Conservation (phyloP, 2,797 vertebrate species). For the Malurus leucopterus region DNA sequence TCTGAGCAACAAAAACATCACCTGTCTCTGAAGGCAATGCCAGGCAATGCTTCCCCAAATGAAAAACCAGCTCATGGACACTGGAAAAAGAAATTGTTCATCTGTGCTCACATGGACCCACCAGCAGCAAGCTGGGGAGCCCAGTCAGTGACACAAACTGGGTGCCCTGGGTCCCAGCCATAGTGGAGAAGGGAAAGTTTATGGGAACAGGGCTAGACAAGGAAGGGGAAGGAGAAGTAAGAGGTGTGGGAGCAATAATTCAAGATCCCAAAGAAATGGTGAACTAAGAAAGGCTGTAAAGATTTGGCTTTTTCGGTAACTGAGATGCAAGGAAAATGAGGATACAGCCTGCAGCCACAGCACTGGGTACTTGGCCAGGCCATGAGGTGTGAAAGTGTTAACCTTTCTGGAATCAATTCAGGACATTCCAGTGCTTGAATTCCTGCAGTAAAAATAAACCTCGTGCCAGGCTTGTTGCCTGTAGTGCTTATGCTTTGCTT, state of each 20-base stretch:
- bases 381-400: background rate
- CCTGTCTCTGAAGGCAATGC: background rate
- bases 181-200: background rate
- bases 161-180: background rate
- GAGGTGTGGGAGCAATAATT: background rate
- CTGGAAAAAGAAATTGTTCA: background rate
- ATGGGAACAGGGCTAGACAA: background rate
- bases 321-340: background rate
- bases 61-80: background rate
- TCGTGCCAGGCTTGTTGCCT: background rate
- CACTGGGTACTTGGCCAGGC: background rate
- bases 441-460: conserved; percentile 31
- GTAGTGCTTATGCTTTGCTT: background rate
- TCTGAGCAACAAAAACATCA: background rate
- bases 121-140: background rate
- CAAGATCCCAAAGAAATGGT: background rate
- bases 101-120: background rate
- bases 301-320: background rate
- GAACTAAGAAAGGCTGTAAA: background rate
- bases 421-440: conserved; percentile 19
- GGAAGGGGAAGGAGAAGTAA: background rate
- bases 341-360: accelerated
- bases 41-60: background rate
- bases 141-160: accelerated
- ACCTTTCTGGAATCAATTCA: conserved; percentile 6